Base-by-base conservation (phyloP, 2,888 invertebrate species). In the Hipparchia semele region DNA sequence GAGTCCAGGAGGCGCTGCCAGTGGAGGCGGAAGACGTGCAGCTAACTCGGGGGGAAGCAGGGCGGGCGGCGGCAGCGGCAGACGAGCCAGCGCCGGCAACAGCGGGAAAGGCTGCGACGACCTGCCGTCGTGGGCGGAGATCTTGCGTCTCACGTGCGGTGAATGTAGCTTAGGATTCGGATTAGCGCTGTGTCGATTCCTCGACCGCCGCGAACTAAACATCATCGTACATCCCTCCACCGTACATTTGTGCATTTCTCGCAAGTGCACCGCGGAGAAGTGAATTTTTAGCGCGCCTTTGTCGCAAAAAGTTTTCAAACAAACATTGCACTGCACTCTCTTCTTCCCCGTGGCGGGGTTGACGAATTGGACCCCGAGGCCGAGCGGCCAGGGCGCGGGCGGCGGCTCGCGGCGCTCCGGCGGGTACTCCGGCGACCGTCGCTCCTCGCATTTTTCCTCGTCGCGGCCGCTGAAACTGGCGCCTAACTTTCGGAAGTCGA, bases 171-270 rank as follows among this genome's bases (percentile, higher is more conserved):
- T 99, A 0, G 99, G 99, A 89, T 99, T 99, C 1, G 99, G 99
- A 90, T 99, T 99, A 70, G 99, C 99, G 90, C 98, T 98, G 93
- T 99, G 99, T 46, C 99, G 95, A 86, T 99, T 99, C 71, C 99
- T 95, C 77, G 98, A 98, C 73, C 99, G 95, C 72, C 99, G 95
- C 74, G 99, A 99, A 91, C 98, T 99, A 92, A 99, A 99, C 97
- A 99, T 98, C 98, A 99, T 99, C 83, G 98, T 99, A 92, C 99
- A 99, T 58, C 99, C 99, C 85, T 98, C 98, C 66, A 99, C 99
- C 13, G 99, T 99, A 92, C 99, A 99, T 94, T 98, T 98, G 94
- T 99, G 99, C 99, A 99, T 99, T 94, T 99, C 99, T 70, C 99
- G 96, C 81, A 99, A 93, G 88, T 99, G 99, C 76, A 99, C 99